Base-by-base conservation (phyloP, 2,888 invertebrate genomes). In the Seira sanloemensis region DNA sequence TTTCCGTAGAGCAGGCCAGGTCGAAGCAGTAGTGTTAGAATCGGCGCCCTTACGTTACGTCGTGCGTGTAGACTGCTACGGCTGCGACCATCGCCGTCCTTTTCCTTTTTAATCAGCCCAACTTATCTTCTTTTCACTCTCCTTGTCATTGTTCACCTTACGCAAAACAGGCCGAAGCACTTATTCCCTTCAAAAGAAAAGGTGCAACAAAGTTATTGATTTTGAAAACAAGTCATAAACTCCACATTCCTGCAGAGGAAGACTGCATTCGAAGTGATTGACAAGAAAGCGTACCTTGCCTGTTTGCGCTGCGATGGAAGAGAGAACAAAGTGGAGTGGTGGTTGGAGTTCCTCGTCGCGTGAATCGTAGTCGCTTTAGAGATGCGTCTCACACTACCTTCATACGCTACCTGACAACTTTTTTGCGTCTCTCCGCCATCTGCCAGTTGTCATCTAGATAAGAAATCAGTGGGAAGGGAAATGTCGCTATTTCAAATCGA, bases 21-120 rank as follows among this genome's bases (percentile, higher is more conserved):
- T 73, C 73, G 37, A 23, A 54, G 46, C 27, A 79, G 79, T 80
- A 80, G 79, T 80, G 68, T 74, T 74, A 74, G 79, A 80, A 73
- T 74, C 79, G 79, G 79, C 79, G 79, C 74, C 74, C 58, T 66
- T 37, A 72, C 78, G 79, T 78, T 37, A 72, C 78, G 79, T 78
- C 75, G 75, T 75, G n/a, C 12, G 50, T 62, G 62, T 62, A 21
- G 2, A 21, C 7, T 62, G 62, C 62, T 62, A n/a, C 62, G 62
- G 21, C 21, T 19, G 21, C 50, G 50, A 62, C 21, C 62, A 62
- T 19, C 12, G 62, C 62, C 62, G 62, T 62, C 62, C 62, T 62
- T 62, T 50, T 23, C 21, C 21, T 21, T 62, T 62, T 62, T 62
- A 62, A 62, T 62, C 62, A 62, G 21, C 21, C 5, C 21, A 62